Base-by-base conservation (phyloP, 2,888 invertebrate genomes). In the Fragum fragum region DNA sequence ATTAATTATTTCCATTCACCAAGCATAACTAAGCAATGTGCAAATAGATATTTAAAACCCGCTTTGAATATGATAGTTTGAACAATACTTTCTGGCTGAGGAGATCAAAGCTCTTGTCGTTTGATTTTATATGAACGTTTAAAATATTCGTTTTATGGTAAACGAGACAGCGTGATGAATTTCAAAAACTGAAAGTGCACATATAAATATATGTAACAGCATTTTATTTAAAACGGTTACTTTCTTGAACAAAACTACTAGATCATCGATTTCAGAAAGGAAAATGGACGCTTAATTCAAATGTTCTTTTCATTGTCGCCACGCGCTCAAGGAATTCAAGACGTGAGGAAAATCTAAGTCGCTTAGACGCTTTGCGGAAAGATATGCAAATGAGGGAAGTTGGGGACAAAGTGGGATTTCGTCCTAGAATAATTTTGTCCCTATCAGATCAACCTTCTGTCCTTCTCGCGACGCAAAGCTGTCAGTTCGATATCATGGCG, bases 301-400 rank as follows among this genome's bases (percentile, higher is more conserved):
- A 61, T 61, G 29, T 18, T 32, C 42, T 47, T 52, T 71, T 71
- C 57, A 71, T 71, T 42, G 71, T 55, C 36, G 36, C 18, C 53
- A 55, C 21, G 71, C 71, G 71, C 70, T 71, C 32, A n/a, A 18
- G 36, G 71, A 71, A 71, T 55, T 55, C 55, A 36, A 55, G 71
- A 71, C 39, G 32, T 23, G 21, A 53, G 52, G 70, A 75, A 63
- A 63, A 71, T 63, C 63, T 79, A 79, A 79, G 75, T 71, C 74
- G 71, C 42, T 75, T 47, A 71, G 79, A 75, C 79, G 74, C 71
- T 59, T 79, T 74, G 74, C 74, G 74, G 39, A 61, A 69, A 52
- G 79, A 79, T 74, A 79, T 74, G 79, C 73, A 79, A 74, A 79
- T 79, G 26, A 57, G 63, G 32, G 29, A 29, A 42, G 28, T 23